Percentiles rank a stretch among this genome's conserved stretches.
phyloP scores from a whole-genome alignment of 2,888 invertebrate species.

The Ichneumoninae sp. region DNA sequence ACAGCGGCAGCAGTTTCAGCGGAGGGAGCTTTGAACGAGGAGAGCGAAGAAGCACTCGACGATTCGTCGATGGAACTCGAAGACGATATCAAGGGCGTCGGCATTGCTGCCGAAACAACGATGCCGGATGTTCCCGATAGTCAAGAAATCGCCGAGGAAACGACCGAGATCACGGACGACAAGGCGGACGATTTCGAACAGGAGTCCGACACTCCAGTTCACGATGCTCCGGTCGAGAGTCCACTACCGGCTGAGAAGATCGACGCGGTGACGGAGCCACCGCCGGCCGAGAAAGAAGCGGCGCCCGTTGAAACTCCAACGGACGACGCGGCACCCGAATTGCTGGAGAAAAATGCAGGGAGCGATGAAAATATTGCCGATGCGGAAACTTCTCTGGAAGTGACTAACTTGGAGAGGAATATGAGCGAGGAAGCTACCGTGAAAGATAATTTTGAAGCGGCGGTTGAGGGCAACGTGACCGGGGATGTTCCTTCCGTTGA shows the following conservation, averaged over 20 bases:
- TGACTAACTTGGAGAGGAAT: conserved; percentile 31
- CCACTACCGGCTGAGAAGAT: not conserved
- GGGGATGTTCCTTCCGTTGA: not conserved
- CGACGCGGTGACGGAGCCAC: not conserved
- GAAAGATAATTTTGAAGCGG: conserved; percentile 41
- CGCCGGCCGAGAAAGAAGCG: not conserved
- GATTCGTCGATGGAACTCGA: not conserved
- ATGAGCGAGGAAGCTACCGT: conserved; percentile 51
- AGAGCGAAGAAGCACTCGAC: not conserved
- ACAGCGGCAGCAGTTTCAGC: not conserved
- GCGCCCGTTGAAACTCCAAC: not conserved
- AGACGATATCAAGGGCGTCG: not conserved
- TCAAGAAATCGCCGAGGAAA: conserved; percentile 9
- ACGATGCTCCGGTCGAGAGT: not conserved
- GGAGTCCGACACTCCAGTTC: not conserved
- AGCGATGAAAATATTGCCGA: conserved; percentile 72
- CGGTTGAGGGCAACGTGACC: conserved; percentile 18
- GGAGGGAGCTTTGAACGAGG: not conserved
- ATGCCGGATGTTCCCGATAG: not conserved
- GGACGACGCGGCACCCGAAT: not conserved
- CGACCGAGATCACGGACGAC: not conserved
- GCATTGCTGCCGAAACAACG: not conserved
- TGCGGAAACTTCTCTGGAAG: conserved; percentile 43
- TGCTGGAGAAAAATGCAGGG: conserved; percentile 9
- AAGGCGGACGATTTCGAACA: not conserved